Base-by-base conservation (phyloP, 2,113 vertebrate genomes). In the Oenanthe melanoleuca region DNA sequence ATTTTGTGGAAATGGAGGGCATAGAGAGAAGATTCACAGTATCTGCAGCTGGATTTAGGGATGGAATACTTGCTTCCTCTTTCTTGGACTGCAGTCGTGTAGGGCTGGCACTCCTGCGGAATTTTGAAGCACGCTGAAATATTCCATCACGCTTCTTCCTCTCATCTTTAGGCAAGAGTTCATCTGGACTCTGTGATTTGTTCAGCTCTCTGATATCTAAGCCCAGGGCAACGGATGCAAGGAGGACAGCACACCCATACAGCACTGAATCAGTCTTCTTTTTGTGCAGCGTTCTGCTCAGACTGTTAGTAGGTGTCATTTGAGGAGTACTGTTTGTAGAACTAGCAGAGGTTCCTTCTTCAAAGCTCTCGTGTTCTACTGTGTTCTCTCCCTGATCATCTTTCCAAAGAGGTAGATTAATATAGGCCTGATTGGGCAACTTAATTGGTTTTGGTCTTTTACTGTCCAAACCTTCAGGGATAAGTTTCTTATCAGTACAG, bases 321-420 rank as follows among this genome's bases (percentile, higher is more conserved):
- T 98, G 98, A 33, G 99, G 98, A 29, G 98, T 98, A 82, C 98
- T 98, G 22, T 97, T 97, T 59, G 98, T 94, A 69, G 98, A 98
- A 70, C 98, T 98, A 57, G 96, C 97, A 45, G 98, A 98, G 2
- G 98, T 97, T 67, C 97, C 97, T 84, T 99, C 98, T 52, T 99
- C 99, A 47, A 95, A 89, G 89, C 96, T 98, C 88, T 99, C 98
- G 0, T 92, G 74, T 12, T 97, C 95, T 17, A 42, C 53, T 13
- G 97, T 92, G 22, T 83, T 95, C 40, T 99, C 98, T 71, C 97
- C 97, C 95, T 97, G 98, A 96, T 99, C 98, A 40, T 99, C 99
- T 95, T 98, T 98, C 97, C 99, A 98, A 95, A 98, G 98, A 98
- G 99, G 98, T 98, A 99, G 98, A 97, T 99, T 98, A 44, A 98